phyloP scores from a whole-genome alignment of 2,113 vertebrate species.

The Pithys albifrons region DNA sequence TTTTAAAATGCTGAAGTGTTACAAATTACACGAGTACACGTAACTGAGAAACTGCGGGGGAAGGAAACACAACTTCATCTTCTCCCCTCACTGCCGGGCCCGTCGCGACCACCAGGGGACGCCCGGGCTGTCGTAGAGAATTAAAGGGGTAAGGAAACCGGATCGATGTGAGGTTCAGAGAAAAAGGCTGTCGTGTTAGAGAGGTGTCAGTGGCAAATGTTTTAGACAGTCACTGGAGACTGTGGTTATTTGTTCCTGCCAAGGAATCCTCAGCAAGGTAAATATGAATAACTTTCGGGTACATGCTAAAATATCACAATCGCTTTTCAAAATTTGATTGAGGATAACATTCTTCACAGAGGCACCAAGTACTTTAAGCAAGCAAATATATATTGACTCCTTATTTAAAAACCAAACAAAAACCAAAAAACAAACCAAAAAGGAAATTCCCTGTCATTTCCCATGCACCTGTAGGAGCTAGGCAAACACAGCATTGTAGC shows the following conservation, averaged over 20 bases:
- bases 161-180: fast-evolving
- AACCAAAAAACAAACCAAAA: too few relatives aligned
- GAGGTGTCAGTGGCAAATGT: fast-evolving
- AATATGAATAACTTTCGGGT: neutral
- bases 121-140: neutral
- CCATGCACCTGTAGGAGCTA: neutral
- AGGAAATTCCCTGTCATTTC: neutral
- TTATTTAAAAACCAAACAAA: neutral
- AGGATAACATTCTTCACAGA: neutral
- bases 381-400: neutral
- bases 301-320: neutral
- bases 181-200: fast-evolving
- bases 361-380: neutral
- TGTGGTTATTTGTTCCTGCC: neutral
- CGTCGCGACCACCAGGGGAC: neutral
- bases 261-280: neutral
- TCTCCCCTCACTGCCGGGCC: fast-evolving
- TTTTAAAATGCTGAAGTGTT: neutral
- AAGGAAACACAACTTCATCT: neutral
- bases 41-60: fast-evolving
- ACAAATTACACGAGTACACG: neutral
- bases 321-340: neutral
- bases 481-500: fast-evolving
- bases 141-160: fast-evolving
- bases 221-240: neutral